These are phyloP conservation scores for Leptarthrus brevirostris DNA, from an alignment of 2,888 invertebrate genomes.

Conservation along the genomic window DNA sequence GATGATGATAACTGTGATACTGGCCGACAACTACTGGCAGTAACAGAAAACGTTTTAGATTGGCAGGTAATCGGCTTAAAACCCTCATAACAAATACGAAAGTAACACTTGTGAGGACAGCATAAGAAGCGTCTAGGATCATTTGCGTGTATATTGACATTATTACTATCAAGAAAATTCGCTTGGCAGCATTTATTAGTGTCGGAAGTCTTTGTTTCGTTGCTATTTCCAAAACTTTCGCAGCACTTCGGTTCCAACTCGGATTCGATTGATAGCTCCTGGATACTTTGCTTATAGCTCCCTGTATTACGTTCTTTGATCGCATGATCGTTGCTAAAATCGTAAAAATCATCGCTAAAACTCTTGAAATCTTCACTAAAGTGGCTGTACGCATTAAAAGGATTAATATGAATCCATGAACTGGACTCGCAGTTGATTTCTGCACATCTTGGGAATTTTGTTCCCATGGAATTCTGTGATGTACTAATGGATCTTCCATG, in stretches of 20 bases:
- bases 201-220: slow-evolving; percentile 25
- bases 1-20: slow-evolving; percentile 44
- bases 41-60: slow-evolving; percentile 52
- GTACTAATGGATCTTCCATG: not conserved
- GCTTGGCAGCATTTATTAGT: slow-evolving; percentile 43
- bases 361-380: slow-evolving; percentile 13
- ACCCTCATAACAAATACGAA: slow-evolving; percentile 53
- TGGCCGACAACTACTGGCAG: slow-evolving; percentile 50
- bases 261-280: not conserved
- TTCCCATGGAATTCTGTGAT: not conserved
- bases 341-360: slow-evolving; percentile 13
- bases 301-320: slow-evolving; percentile 52
- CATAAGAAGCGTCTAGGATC: slow-evolving; percentile 44
- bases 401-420: not conserved
- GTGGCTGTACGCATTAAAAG: slow-evolving; percentile 4
- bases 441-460: not conserved
- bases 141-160: slow-evolving; percentile 43
- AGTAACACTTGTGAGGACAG: slow-evolving; percentile 52
- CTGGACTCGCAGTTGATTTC: not conserved
- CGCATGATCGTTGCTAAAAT: slow-evolving; percentile 49
- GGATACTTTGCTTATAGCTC: slow-evolving; percentile 50
- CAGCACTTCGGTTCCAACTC: not conserved
- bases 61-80: slow-evolving; percentile 53
- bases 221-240: slow-evolving; percentile 5
- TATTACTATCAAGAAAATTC: slow-evolving; percentile 45